Evolutionary conservation across 2,113 vertebrate genomes (phyloP).

Genomic region (Pseudonaja textilis): DNA sequence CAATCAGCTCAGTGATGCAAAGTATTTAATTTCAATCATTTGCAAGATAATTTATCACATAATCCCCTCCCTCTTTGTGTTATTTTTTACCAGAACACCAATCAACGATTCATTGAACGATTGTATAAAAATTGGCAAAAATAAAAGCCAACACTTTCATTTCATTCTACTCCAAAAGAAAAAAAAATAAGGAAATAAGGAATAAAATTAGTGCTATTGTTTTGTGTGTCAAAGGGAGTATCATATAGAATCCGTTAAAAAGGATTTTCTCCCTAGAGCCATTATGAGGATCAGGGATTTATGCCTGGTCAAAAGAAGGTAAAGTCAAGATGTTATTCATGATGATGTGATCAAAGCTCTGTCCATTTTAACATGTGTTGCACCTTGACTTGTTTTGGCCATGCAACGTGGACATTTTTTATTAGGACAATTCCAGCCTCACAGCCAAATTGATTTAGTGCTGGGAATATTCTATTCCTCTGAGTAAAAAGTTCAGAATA

Average conservation of each 20-base stretch:
- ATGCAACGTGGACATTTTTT: background rate
- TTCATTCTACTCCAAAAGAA: background rate
- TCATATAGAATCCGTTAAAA: background rate
- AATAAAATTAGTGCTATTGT: background rate
- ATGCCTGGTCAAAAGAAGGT: background rate
- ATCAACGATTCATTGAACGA: constrained; percentile 38
- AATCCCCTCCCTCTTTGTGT: background rate
- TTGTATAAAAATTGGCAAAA: constrained; percentile 21
- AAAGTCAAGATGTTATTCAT: background rate
- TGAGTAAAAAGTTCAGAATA: background rate
- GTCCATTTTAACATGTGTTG: background rate
- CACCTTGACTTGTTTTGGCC: background rate
- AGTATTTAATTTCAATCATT: background rate
- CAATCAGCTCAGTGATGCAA: background rate
- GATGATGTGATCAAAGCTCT: background rate
- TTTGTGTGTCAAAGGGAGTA: background rate
- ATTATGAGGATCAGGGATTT: background rate
- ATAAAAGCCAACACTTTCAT: constrained; percentile 45
- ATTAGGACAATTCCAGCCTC: background rate
- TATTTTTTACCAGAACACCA: background rate
- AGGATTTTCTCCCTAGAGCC: background rate
- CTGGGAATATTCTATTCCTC: background rate
- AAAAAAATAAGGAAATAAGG: background rate
- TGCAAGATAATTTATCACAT: background rate
- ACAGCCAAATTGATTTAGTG: background rate